phyloP scores from a whole-genome alignment of 2,113 vertebrate species.

The Indri indri region DNA sequence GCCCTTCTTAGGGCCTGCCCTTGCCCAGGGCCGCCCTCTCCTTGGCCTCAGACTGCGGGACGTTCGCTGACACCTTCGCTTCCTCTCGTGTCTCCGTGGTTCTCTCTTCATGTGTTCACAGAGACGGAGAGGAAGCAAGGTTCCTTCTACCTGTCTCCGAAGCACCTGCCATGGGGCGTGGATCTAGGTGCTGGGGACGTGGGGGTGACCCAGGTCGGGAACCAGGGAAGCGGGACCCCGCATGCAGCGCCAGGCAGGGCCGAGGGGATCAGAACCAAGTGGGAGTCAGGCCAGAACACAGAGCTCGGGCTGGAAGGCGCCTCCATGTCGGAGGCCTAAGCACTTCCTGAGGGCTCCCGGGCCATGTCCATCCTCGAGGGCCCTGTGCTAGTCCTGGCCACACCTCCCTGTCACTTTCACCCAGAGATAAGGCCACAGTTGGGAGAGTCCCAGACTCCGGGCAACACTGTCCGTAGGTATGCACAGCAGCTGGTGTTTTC shows the following conservation, averaged over 20 bases:
- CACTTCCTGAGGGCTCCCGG: neutral
- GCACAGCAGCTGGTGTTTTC: neutral
- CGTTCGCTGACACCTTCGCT: no score
- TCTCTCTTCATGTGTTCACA: neutral
- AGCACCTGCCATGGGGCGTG: neutral
- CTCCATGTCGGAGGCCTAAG: fast-evolving
- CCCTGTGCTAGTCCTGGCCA: neutral
- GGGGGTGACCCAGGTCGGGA: neutral
- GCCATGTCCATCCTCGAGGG: no score
- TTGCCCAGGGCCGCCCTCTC: neutral
- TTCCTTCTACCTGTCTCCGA: no score
- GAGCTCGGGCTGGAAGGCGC: neutral
- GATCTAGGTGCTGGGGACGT: neutral
- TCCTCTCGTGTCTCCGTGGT: neutral
- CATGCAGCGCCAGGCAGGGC: fast-evolving
- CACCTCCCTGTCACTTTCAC: neutral
- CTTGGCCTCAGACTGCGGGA: no score
- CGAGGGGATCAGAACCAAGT: neutral
- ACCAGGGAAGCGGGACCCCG: neutral
- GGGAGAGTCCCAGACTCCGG: neutral
- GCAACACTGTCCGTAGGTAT: neutral
- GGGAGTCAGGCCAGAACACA: fast-evolving
- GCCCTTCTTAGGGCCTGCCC: neutral
- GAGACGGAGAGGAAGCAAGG: neutral
- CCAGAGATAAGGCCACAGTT: neutral